Evolutionary conservation across 1,140 invertebrate species (phyloP), one percentile per base, ranked within the genome.

Genomic region (Drosophila quadrilineata): DNA sequence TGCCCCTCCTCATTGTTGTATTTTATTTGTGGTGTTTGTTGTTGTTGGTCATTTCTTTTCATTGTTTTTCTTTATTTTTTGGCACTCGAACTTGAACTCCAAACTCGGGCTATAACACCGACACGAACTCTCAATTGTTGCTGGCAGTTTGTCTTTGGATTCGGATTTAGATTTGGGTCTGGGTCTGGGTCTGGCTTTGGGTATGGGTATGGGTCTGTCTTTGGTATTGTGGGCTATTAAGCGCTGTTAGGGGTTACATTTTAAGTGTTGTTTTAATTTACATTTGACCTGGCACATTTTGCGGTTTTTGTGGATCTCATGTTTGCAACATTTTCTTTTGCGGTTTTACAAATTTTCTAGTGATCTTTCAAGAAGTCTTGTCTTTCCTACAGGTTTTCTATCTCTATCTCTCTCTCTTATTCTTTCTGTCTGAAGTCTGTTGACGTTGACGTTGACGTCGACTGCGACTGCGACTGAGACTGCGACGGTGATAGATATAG

Each of bases 401-500:
- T 53, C 24, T 31, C n/a, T n/a, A 31, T 35, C 35, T 46, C 43
- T 70, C 48, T 56, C 64, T 45, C 45, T 9, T 68, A 29, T 36
- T 43, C 35, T 57, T 50, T 77, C 70, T n/a, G 46, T 73, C 69
- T 57, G 41, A n/a, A 38, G 72, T 66, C 41, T 62, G 24, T 22
- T 45, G 36, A 8, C 38, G 38, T 36, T 57, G 53, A 57, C 43
- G 40, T 46, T 46, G 62, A 40, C 56, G 45, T 58, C 36, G 45
- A 41, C 41, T 28, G 36, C 24, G 57, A 21, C 31, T 38, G 45
- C 40, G 46, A 48, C 58, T 74, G 74, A 72, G 79, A 85, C 79
- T 79, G 74, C 70, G n/a, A n/a, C n/a, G n/a, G n/a, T n/a, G n/a
- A 86, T 74, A 74, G 77, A 85, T 84, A 79, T 70, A 84, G 74